These are phyloP conservation scores for Cephonodes hylas DNA, from an alignment of 2,888 invertebrate genomes.

Conservation along the genomic window DNA sequence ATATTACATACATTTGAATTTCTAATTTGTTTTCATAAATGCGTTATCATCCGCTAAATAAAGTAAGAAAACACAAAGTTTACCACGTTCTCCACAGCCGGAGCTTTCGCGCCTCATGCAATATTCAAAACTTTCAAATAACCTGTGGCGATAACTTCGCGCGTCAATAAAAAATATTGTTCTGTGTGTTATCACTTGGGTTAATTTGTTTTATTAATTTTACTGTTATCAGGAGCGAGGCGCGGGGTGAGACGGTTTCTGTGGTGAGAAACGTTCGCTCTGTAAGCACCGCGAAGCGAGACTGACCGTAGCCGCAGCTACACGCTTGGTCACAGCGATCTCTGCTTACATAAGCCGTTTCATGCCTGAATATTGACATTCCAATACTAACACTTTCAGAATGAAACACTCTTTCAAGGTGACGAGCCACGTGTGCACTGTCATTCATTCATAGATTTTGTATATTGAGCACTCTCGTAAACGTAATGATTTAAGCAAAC, in stretches of 20 bases:
- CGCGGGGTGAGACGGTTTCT: slow-evolving; percentile 42
- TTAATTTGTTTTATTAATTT: slow-evolving; percentile 11
- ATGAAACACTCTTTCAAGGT: slow-evolving; percentile 8
- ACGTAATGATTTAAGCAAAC: no score
- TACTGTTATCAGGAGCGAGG: not conserved
- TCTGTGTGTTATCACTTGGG: slow-evolving; percentile 11
- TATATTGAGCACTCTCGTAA: no score
- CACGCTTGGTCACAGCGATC: slow-evolving; percentile 20
- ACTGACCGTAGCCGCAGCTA: slow-evolving; percentile 49
- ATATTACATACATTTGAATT: no score
- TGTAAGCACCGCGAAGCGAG: slow-evolving; percentile 49
- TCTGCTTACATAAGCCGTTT: slow-evolving; percentile 39
- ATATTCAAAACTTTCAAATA: slow-evolving; percentile 54
- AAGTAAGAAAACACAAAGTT: slow-evolving; percentile 26
- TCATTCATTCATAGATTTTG: slow-evolving; percentile 13
- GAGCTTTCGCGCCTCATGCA: slow-evolving; percentile 48
- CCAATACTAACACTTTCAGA: not conserved
- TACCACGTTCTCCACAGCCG: slow-evolving; percentile 31
- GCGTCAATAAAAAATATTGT: not conserved
- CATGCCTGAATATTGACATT: slow-evolving; percentile 17
- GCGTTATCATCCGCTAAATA: not conserved
- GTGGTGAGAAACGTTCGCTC: not conserved
- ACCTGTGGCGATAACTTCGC: slow-evolving; percentile 1
- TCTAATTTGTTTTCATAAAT: not conserved
- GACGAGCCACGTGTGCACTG: not conserved